phyloP scores from a whole-genome alignment of 2,888 invertebrate species.

The Pristionchus maxplancki region DNA sequence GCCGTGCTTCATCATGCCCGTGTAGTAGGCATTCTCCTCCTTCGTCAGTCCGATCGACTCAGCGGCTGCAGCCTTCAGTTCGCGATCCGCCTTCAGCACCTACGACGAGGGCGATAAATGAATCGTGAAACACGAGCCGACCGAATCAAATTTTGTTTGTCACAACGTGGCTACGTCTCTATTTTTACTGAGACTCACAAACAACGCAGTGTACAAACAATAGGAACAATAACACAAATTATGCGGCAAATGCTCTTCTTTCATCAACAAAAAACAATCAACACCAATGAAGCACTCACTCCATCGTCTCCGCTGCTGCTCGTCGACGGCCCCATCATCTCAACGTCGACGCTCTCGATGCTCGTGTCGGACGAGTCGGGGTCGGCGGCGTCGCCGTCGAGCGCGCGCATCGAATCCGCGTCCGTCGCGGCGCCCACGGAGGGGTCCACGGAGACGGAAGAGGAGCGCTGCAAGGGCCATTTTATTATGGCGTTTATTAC shows the following conservation, averaged over 20 bases:
- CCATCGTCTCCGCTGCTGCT: neutral
- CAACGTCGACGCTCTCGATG: constrained; percentile 34
- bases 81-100: constrained; percentile 21
- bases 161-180: too few species aligned
- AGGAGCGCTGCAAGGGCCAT: neutral
- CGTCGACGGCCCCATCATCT: constrained; percentile 31
- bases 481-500: too few species aligned
- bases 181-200: too few species aligned
- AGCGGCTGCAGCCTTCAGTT: neutral
- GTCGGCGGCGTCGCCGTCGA: neutral
- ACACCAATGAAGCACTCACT: too few species aligned
- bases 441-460: neutral
- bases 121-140: neutral
- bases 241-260: too few species aligned
- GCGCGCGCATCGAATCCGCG: neutral
- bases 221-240: neutral
- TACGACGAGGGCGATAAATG: neutral
- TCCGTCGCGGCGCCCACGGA: neutral
- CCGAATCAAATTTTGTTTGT: too few species aligned
- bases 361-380: neutral
- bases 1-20: constrained; percentile 55
- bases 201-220: neutral
- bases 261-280: too few species aligned
- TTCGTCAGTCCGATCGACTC: constrained; percentile 36
- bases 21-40: constrained; percentile 62